Conservation (phyloP, 2,113 vertebrate genomes). For the Catharus minimus region DNA sequence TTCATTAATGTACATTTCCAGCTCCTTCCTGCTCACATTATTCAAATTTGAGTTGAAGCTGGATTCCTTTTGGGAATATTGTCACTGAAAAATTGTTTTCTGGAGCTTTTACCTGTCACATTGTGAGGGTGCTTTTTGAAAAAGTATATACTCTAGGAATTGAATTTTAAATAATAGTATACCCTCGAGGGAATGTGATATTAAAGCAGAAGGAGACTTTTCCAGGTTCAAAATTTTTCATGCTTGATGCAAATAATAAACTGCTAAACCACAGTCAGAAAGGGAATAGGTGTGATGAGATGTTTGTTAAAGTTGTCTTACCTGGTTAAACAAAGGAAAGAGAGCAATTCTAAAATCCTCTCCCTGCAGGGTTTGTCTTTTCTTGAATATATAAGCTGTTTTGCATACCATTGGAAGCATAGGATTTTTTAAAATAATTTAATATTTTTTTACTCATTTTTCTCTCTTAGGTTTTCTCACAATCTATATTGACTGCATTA, state of each 20-base stretch:
- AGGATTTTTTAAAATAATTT: not conserved
- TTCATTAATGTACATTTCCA: constrained; percentile 37
- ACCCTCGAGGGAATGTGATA: not conserved
- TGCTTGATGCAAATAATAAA: not conserved
- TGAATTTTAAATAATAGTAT: constrained; percentile 1
- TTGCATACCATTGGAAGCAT: not conserved
- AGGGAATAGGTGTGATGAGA: not conserved
- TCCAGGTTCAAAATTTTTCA: not conserved
- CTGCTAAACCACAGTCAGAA: not conserved
- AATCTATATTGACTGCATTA: not conserved
- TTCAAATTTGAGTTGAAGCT: constrained; percentile 44
- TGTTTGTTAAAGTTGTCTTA: not conserved
- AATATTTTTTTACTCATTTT: not conserved
- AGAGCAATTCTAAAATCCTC: not conserved
- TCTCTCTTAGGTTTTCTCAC: not conserved
- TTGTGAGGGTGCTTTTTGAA: constrained; percentile 9
- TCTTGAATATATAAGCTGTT: not conserved
- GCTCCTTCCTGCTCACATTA: constrained; percentile 28
- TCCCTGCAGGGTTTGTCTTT: not conserved
- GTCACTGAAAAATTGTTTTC: constrained; percentile 22
- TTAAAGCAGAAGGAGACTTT: constrained; percentile 6
- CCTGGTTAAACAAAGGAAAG: not conserved
- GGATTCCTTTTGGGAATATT: constrained; percentile 32
- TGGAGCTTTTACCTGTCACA: constrained; percentile 35
- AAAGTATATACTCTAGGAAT: not conserved